These are phyloP conservation scores for Oxyruncus cristatus DNA, from an alignment of 2,113 vertebrate species.

Conservation along the genomic window DNA sequence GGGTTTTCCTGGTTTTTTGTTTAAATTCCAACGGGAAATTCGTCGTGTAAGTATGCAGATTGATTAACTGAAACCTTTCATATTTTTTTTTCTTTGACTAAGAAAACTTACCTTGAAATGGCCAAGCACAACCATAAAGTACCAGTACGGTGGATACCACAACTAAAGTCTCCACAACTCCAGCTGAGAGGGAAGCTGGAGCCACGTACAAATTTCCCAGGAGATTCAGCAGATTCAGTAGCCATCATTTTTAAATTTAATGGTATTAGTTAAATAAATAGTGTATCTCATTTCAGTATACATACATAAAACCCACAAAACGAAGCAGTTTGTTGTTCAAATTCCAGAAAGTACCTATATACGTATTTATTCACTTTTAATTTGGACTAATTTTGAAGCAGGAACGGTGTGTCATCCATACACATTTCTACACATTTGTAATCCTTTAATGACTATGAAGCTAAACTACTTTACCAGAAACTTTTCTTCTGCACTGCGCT, in stretches of 20 bases:
- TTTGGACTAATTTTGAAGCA: neutral
- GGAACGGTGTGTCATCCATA: neutral
- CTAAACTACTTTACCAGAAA: neutral
- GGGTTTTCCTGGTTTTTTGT: neutral
- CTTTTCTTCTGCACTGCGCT: neutral
- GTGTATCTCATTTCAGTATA: neutral
- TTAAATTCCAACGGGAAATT: neutral
- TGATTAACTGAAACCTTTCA: neutral
- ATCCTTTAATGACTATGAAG: neutral
- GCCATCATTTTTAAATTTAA: neutral
- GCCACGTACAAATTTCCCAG: neutral
- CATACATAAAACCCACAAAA: neutral
- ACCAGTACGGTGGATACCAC: no score
- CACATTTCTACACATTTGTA: neutral
- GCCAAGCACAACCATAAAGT: neutral
- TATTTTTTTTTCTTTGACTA: neutral
- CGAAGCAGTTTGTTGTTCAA: neutral
- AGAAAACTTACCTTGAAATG: neutral
- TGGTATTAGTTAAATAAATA: neutral
- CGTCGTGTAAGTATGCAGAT: fast-evolving
- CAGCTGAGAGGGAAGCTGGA: neutral
- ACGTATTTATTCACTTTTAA: neutral
- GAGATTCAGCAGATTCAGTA: neutral
- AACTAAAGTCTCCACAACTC: neutral
- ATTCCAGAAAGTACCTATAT: neutral